Evolutionary conservation across 2,888 invertebrate genomes (phyloP).

Genomic region (Spodoptera exigua): DNA sequence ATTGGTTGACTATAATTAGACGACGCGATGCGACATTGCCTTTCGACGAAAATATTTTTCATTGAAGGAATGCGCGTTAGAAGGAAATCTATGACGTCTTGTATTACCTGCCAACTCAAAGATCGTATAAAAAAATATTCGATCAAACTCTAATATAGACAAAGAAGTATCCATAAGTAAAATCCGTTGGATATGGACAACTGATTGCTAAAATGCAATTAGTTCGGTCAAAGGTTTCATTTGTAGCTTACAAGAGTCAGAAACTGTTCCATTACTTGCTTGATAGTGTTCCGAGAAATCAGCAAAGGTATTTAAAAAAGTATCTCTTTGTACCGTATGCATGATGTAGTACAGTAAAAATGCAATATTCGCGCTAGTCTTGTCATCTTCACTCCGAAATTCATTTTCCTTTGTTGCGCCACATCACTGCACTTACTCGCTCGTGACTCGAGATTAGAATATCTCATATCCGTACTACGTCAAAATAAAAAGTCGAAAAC

Average conservation of each 20-base stretch:
- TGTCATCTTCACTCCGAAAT: constrained; percentile 5
- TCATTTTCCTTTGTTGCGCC: constrained; percentile 19
- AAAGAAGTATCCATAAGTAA: too few relatives aligned
- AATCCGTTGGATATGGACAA: too few relatives aligned
- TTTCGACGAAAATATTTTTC: too few relatives aligned
- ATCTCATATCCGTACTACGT: not conserved
- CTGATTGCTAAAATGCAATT: too few relatives aligned
- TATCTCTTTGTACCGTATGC: not conserved
- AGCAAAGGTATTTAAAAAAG: not conserved
- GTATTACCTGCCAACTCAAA: too few relatives aligned
- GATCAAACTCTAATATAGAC: too few relatives aligned
- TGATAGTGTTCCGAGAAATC: not conserved
- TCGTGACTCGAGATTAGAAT: not conserved
- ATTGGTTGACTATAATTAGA: not conserved
- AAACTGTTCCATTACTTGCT: not conserved
- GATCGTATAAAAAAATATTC: too few relatives aligned
- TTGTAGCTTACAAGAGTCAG: not conserved
- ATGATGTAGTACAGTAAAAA: not conserved
- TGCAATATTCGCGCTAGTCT: constrained; percentile 18
- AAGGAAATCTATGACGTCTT: too few relatives aligned
- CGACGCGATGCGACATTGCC: too few relatives aligned
- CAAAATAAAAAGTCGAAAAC: too few relatives aligned
- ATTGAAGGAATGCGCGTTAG: too few relatives aligned
- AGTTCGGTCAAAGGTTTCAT: not conserved
- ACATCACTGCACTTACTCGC: constrained; percentile 10